Evolutionary conservation across 2,797 vertebrate species (phyloP), one percentile per base, ranked within the genome.

Genomic region (Chaunax sp.): DNA sequence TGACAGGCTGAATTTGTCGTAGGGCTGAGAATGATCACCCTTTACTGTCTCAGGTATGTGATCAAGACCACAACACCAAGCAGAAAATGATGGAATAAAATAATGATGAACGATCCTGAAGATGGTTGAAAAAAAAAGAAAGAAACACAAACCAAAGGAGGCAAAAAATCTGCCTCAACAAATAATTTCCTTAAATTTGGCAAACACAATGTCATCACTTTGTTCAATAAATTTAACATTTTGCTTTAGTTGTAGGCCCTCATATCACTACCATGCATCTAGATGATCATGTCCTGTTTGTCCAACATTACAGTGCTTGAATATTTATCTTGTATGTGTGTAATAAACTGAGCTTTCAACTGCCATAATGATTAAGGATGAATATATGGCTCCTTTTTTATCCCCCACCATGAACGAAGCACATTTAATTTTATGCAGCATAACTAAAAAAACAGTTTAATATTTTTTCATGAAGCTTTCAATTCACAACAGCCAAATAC

Each of bases 311-410:
- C 59, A 57, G 43, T 70, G 78, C 58, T 77, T 11, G 41, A 77
- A 64, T 90, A 88, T 90, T 87, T 89, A 84, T 85, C 58, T 72
- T 75, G 61, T 84, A 22, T 69, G 53, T 87, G 81, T 89, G 66
- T 82, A 89, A 90, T 90, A 90, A 90, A 90, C 67, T 22, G 64
- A 87, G 87, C 83, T 78, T 28, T 57, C 44, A 66, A 82, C 86
- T 92, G 89, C 85, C 86, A 64, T 10, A 22, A 13, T 38, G 15
- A 61, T 64, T 13, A 0, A 67, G 33, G n/a, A 9, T 56, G 1
- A 51, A 33, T 15, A 19, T 28, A 38, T 22, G 8, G 2, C 4
- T 41, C 18, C 3, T 28, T 37, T 41, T 7, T 16, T 18, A 13
- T 38, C 38, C 13, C 3, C 1, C 14, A 14, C 38, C 9, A 35